These are phyloP conservation scores for Regulus satrapa DNA, from an alignment of 2,113 vertebrate genomes.

Conservation along the genomic window DNA sequence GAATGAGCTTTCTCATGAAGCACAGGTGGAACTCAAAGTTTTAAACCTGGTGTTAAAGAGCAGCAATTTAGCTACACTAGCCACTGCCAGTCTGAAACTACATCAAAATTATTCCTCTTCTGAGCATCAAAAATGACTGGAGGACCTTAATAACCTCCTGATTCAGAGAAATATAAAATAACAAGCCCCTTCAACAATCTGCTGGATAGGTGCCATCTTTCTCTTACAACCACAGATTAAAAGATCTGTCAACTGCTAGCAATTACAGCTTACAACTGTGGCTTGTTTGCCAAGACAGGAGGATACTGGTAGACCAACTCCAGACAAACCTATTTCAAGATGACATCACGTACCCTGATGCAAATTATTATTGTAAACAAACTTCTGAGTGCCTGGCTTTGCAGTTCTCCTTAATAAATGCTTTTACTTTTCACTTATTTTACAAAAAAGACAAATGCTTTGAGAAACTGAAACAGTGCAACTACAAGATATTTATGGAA, in stretches of 20 bases:
- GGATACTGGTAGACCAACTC: neutral
- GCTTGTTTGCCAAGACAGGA: too few relatives aligned
- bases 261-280: neutral
- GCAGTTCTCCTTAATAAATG: neutral
- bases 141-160: neutral
- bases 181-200: neutral
- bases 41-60: neutral
- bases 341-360: neutral
- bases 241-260: neutral
- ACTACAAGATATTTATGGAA: neutral
- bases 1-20: neutral
- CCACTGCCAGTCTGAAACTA: neutral
- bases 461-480: neutral
- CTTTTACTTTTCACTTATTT: neutral
- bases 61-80: neutral
- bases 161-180: neutral
- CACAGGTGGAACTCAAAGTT: neutral
- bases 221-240: neutral
- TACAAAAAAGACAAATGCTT: neutral
- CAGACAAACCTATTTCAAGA: neutral
- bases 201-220: neutral
- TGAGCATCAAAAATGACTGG: neutral
- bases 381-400: neutral
- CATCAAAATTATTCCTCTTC: neutral
- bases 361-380: neutral